Percentiles rank a stretch among this genome's conserved stretches.
These are phyloP conservation scores for Mantis religiosa DNA, from an alignment of 2,888 invertebrate genomes.

Conservation along the genomic window DNA sequence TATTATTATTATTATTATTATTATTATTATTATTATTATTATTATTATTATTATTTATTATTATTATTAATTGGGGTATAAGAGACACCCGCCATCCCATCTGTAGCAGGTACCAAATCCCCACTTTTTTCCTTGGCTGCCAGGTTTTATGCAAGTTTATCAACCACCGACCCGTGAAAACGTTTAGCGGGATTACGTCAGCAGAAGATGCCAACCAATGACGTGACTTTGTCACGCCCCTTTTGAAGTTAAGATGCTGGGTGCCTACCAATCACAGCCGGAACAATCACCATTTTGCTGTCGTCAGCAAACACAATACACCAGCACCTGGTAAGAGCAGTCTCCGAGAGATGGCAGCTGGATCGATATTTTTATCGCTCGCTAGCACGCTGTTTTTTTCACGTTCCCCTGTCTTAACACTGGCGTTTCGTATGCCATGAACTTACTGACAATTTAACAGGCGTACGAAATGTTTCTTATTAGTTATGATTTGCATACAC, in stretches of 20 bases:
- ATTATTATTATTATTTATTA: too few species aligned
- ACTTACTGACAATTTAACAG: too few species aligned
- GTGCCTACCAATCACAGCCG: neutral
- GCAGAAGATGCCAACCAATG: neutral
- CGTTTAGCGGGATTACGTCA: neutral
- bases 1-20: too few species aligned
- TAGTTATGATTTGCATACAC: too few species aligned
- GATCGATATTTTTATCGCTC: neutral
- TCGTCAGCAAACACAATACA: neutral
- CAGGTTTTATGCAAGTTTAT: neutral
- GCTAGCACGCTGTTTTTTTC: neutral
- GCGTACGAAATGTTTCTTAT: too few species aligned
- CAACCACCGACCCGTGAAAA: neutral
- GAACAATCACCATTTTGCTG: neutral
- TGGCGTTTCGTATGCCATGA: too few species aligned
- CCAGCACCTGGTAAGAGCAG: neutral
- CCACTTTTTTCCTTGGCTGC: neutral
- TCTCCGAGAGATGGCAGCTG: neutral
- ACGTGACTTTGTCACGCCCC: neutral
- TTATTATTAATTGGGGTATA: too few species aligned
- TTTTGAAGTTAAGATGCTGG: neutral
- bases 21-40: too few species aligned
- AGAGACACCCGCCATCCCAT: neutral
- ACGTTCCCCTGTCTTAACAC: too few species aligned
- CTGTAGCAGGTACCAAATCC: neutral